Percentiles rank a stretch among this genome's conserved stretches.
These are phyloP conservation scores for Geotrypetes seraphini DNA, from an alignment of 2,797 vertebrate genomes.

Conservation along the genomic window DNA sequence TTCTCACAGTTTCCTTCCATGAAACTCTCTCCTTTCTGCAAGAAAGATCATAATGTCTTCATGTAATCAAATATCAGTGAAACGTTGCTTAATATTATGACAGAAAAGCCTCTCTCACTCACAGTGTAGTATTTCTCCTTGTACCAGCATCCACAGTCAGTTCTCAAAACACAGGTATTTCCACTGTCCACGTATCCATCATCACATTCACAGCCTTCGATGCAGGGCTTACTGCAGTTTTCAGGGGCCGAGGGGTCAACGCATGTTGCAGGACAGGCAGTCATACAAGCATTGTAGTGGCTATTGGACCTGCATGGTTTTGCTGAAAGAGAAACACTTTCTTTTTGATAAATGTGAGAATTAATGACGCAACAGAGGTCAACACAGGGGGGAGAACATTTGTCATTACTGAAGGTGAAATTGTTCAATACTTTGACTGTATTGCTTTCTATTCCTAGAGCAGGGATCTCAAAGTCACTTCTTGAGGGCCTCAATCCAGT, in stretches of 20 bases:
- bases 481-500: too few species aligned
- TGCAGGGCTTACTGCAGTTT: constrained; percentile 55
- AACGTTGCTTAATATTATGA: background rate
- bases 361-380: too few species aligned
- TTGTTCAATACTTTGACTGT: too few species aligned
- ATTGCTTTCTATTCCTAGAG: too few species aligned
- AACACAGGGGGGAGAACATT: too few species aligned
- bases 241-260: constrained; percentile 27
- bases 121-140: constrained; percentile 49
- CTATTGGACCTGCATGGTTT: constrained; percentile 56
- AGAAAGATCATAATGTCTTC: background rate
- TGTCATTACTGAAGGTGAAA: too few species aligned
- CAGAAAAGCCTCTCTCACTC: constrained; percentile 28
- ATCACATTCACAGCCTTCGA: constrained; percentile 65
- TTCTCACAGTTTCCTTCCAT: constrained; percentile 23
- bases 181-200: constrained; percentile 63
- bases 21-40: constrained; percentile 15
- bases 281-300: constrained; percentile 59
- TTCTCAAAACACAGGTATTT: constrained; percentile 51
- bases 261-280: constrained; percentile 62
- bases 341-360: background rate
- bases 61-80: background rate
- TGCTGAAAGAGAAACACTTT: constrained; percentile 40
- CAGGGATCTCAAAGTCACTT: too few species aligned
- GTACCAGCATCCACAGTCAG: constrained; percentile 67